Base-by-base conservation (phyloP, 2,888 invertebrate species). In the Dasysyrphus tricinctus region DNA sequence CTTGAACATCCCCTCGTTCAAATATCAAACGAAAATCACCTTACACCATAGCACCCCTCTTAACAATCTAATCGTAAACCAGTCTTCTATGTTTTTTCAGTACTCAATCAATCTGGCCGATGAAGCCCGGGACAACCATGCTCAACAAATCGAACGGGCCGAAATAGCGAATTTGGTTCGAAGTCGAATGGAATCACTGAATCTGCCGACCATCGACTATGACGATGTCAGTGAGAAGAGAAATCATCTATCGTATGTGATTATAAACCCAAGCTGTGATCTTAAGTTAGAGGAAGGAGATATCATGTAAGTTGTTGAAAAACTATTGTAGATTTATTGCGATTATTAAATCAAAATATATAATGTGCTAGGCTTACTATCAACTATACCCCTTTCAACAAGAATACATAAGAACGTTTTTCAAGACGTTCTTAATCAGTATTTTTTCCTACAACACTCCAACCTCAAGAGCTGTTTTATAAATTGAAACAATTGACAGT, bases 181-280 rank as follows among this genome's bases (percentile, higher is more conserved):
- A 86, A 98, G 98, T 74, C 94, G 98, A 70, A 98, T 99, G 98
- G 97, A 97, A 90, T 97, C 97, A 69, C 93, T 99, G 29, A 98
- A 98, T 89, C 94, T 99, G 73, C 98, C 98, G 7, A 95, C 96
- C 3, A 95, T 96, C 79, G 98, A 98, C 92, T 98, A 98, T 93
- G 98, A 98, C 91, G 98, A 98, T 91, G 97, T 97, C 39, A 98
- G 97, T 90, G 98, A 98, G 92, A 98, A 98, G 92, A 94, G 98
- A 59, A 97, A 97, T 92, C 97, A 96, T 90, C 94, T 99, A 12
- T 98, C 98, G 12, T 99, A 98, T 93, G 99, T 99, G 88, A 98
- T 99, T 90, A 98, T 99, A 92, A 99, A 99, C 92, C 99, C 99
- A 3, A 98, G 97, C 92, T 98, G 98, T 93, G 99, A 99, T 93